Base-by-base conservation (phyloP, 2,797 vertebrate species). In the Ispidina lecontei region DNA sequence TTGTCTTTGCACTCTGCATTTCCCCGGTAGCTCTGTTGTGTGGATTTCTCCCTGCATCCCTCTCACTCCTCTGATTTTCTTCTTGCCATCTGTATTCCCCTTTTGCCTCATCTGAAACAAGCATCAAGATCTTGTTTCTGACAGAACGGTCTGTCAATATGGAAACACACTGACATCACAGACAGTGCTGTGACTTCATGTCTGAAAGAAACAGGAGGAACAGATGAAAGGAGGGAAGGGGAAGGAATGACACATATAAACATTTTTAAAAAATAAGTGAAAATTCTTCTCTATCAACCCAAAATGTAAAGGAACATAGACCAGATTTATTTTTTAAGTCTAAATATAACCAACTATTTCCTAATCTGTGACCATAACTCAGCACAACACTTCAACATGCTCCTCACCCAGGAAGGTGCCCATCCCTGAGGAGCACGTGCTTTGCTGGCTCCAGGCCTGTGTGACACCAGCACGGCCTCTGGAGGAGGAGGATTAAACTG, bases 101-200 rank as follows among this genome's bases (percentile, higher is more conserved):
- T 91, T 96, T 93, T 94, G 84, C 86, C 95, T 96, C 95, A 90
- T 91, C 72, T 87, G 95, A 95, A 96, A 90, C 87, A 95, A 96
- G 88, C 90, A 91, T 90, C 88, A 82, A 94, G 92, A 94, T 92
- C 91, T 93, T 91, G 93, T 94, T 96, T 94, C 96, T 94, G 91
- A 94, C 96, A 95, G 91, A 93, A 90, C 26, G 68, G 83, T 93
- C 92, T 96, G 92, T 94, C 95, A 95, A 87, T 92, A 95, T 67
- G 93, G 96, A 96, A 94, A 95, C 94, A 94, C 93, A 94, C 78
- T 94, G 94, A 95, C 84, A 93, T 91, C 93, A 94, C 87, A 94
- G 96, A 93, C 88, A 95, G 89, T 74, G 90, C 93, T 95, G 93
- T 93, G 96, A 96, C 95, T 94, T 96, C 90, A 92, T 74, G 91